Percentiles rank a stretch among this genome's conserved stretches.
Evolutionary conservation across 64 coral and sea anemone species (phyloP).

Genomic region (Trachythela sp.): DNA sequence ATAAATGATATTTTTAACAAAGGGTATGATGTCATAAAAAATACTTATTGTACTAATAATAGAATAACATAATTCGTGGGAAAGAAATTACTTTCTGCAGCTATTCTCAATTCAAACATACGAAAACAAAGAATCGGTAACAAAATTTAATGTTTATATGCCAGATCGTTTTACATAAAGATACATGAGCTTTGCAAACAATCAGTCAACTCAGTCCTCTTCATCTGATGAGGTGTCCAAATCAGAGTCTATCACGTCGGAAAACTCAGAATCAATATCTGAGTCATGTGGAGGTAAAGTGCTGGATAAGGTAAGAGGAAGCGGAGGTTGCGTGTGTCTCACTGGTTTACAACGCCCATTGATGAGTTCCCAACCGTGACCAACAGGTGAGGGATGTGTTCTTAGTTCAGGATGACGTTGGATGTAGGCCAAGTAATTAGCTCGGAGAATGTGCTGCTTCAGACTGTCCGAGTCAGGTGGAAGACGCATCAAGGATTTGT

Average conservation of each 20-base stretch:
- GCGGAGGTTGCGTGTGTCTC: not conserved
- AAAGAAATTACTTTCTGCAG: no score
- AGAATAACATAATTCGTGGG: no score
- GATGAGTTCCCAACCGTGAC: not conserved
- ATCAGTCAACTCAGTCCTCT: not conserved
- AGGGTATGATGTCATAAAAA: no score
- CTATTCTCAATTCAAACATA: no score
- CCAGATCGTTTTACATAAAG: no score
- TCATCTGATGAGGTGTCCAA: slow-evolving; percentile 5
- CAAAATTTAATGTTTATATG: no score
- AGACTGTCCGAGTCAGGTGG: slow-evolving; percentile 1
- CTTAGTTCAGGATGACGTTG: not conserved
- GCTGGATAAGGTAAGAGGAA: not conserved
- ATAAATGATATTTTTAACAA: no score
- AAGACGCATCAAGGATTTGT: no score
- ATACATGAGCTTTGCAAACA: no score
- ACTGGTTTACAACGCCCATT: slow-evolving; percentile 12
- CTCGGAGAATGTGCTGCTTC: not conserved
- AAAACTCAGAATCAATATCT: not conserved
- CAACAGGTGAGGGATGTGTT: not conserved
- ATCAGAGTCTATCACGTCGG: not conserved
- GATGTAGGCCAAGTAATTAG: slow-evolving; percentile 6
- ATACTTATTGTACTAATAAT: no score
- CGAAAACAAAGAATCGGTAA: no score
- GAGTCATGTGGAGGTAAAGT: not conserved